Evolutionary conservation across 2,113 vertebrate genomes (phyloP), one percentile per base, ranked within the genome.

Genomic region (Archocentrus centrarchus): DNA sequence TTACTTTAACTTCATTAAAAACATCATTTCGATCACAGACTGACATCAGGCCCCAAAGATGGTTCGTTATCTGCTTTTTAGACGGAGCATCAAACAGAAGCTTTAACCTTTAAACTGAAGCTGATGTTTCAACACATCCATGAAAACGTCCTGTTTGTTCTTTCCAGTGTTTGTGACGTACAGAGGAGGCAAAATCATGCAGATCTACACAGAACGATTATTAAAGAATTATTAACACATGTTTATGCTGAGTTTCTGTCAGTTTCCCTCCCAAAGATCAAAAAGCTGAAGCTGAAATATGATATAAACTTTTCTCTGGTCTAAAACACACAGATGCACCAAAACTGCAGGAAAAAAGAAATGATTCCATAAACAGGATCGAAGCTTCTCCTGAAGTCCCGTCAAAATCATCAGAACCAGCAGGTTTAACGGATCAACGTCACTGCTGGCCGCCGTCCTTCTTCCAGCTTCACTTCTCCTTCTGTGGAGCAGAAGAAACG

Each of bases 381-480:
- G 60, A 7, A 41, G 5, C 37, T 2, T 10, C 30, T 59, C 15
- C 20, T 68, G 8, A 75, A 77, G 17, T 47, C 50, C 2, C 2
- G 3, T 27, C 27, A 27, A 20, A 64, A 13, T 20, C 1, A 15
- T 24, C 1, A 76, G 57, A 62, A 39, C 53, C 15, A 11, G 7
- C 18, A 17, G 50, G 53, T 9, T 10, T 55, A 73, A 1, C 44
- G 55, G 60, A 35, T 73, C 4, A 2, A 4, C 30, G 5, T 6
- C 27, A 20, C 53, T 6, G 27, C 27, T 2, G 27, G 27, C 27
- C 55, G 37, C 27, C 5, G 2, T 18, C n/a, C 18, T 44, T 61
- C 35, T 9, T 58, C 59, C 78, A n/a, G 22, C 85, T 83, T 95
- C 88, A 96, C 1, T 95, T 93, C 20, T 92, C 2, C 84, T 96